phyloP scores from a whole-genome alignment of 2,797 vertebrate genomes.

The Rhinophrynus dorsalis region DNA sequence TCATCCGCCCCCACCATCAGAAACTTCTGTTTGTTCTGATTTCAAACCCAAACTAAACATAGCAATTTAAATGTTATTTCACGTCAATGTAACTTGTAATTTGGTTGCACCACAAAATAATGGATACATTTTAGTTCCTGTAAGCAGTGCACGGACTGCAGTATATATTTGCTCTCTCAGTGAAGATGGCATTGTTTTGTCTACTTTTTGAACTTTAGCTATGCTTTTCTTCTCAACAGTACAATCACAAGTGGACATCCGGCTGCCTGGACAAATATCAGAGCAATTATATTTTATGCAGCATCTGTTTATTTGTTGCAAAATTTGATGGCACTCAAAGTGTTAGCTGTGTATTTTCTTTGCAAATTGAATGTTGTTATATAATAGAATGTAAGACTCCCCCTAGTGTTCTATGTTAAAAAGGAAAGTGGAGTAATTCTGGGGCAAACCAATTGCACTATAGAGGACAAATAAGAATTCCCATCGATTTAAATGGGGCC shows the following conservation, averaged over 20 bases:
- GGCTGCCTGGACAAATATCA: too few relatives aligned
- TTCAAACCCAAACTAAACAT: slow-evolving; percentile 60
- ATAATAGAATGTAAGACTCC: too few relatives aligned
- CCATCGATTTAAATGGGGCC: too few relatives aligned
- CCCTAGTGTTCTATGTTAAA: too few relatives aligned
- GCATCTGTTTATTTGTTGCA: too few relatives aligned
- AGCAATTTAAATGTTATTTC: slow-evolving; percentile 59
- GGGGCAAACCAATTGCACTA: too few relatives aligned
- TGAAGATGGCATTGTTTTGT: slow-evolving; percentile 15
- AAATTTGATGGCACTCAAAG: too few relatives aligned
- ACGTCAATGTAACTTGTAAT: slow-evolving; percentile 57
- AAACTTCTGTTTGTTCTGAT: slow-evolving; percentile 57
- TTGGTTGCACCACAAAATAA: slow-evolving; percentile 56
- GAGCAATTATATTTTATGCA: too few relatives aligned
- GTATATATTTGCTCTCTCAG: slow-evolving; percentile 16
- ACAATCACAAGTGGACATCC: not conserved
- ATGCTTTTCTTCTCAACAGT: not conserved
- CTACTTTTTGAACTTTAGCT: not conserved
- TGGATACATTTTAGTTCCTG: slow-evolving; percentile 37
- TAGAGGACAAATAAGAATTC: too few relatives aligned
- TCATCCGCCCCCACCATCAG: slow-evolving; percentile 60
- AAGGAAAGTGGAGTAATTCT: too few relatives aligned
- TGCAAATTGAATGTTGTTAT: too few relatives aligned
- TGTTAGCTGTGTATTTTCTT: too few relatives aligned
- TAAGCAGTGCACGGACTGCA: not conserved